Base-by-base conservation (phyloP, 1,140 invertebrate genomes). In the Paracyclopina nana region DNA sequence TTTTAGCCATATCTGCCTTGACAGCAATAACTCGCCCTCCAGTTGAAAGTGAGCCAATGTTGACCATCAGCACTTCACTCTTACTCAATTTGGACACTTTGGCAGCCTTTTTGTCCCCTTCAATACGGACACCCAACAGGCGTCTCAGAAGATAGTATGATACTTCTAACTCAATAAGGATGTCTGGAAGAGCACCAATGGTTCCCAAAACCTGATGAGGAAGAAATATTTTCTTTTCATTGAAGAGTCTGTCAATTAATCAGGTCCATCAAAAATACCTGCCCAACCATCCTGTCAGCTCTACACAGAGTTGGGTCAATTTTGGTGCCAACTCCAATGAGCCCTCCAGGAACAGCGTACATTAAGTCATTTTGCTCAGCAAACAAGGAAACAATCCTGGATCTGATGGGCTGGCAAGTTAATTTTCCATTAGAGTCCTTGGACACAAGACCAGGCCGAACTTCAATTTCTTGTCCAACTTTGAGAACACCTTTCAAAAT, bases 131-230 rank as follows among this genome's bases (percentile, higher is more conserved):
- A 41, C 95, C 95, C 1, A 99, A 70, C 41, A 99, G 70, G 57
- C 95, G 74, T 61, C 95, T 82, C 25, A 99, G 68, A 26, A 99
- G 70, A 68, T 94, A 96, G 67, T 95, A 99, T 1, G 90, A 94
- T 60, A 99, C 90, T 74, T 97, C 91, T 46, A 99, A 72, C 65
- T 98, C 94, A 56, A 87, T 90, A 65, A 90, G 98, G 60, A 99
- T 98, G 60, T 90, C 83, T 0, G 95, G 95, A 50, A 99, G 67
- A 29, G 85, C 81, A 16, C 87, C 91, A 28, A 97, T 87, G 26
- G 90, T 87, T n/a, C 95, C 95, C 14, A 99, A 72, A 46, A 96
- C 90, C n/a, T n/a, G n/a, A n/a, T n/a, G n/a, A n/a, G n/a, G n/a
- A n/a, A n/a, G n/a, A n/a, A n/a, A n/a, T n/a, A n/a, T n/a, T n/a